Base-by-base conservation (phyloP, 2,113 vertebrate genomes). In the Scomber japonicus region DNA sequence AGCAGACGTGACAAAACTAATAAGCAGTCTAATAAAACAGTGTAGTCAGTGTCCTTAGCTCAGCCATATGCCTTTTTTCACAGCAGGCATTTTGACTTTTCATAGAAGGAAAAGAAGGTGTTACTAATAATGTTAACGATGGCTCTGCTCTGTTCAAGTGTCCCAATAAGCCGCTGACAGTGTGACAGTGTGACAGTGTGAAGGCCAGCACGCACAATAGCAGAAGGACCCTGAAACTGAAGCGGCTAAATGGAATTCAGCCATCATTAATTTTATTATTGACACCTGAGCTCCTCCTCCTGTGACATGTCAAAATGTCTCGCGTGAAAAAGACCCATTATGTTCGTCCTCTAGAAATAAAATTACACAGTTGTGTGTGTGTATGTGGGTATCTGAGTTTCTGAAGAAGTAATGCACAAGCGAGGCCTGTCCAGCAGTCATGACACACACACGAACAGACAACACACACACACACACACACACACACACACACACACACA, bases 61-160 rank as follows among this genome's bases (percentile, higher is more conserved):
- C 60, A 63, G 74, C 19, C 35, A 40, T 2, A 11, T 51, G 53
- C 8, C 11, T 15, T 16, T 55, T 27, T 35, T 72, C 48, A 55
- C 54, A 61, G 44, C 31, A 40, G 40, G 49, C 60, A 60, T 57
- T 71, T 79, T 66, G 75, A 78, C 64, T 44, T 40, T 63, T 60
- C n/a, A 12, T 14, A 24, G 51, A 1, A 8, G 27, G 60, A 3
- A 17, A 21, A 48, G 53, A 19, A 4, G 4, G 48, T 74, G 63
- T n/a, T 31, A 19, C 24, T 46, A 14, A 62, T 46, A 17, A 54
- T 16, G 17, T 48, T 13, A 30, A 64, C 2, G 24, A 17, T 24
- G 64, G 24, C 55, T 48, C 56, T 2, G 3, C 50, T 30, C 11
- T 19, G 3, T 60, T 80, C 30, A 24, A 49, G 76, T 15, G 59